Base-by-base conservation (phyloP, 2,888 invertebrate genomes). In the Polymixis lichenea region DNA sequence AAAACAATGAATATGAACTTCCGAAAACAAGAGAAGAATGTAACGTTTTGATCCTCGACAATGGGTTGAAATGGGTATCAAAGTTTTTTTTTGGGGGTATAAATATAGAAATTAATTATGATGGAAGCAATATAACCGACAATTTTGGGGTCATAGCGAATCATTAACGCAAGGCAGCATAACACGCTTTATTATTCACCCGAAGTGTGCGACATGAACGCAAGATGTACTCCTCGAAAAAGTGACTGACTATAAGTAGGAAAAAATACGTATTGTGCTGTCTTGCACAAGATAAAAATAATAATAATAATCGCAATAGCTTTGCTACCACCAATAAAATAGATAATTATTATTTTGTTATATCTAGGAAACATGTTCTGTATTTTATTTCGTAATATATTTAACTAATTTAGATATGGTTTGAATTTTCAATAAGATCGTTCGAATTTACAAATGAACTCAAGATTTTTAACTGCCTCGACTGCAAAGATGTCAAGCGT, bases 381-480 rank as follows among this genome's bases (percentile, higher is more conserved):
- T 78, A 80, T 82, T 85, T 82, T 80, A 77, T 80, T 80, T 76
- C 73, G 77, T 77, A 80, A 82, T 87, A 82, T 84, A 85, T 85
- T 87, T 77, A 83, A 89, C 83, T 87, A 85, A 87, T 85, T 88
- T 83, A 87, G 89, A 89, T 89, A 89, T 89, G 89, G 85, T 88
- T 82, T 85, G 76, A 84, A 84, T 82, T 83, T 87, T 83, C 76
- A 80, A 79, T 87, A 86, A 65, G 77, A 69, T 72, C 28, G 82
- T 81, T 86, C 69, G 72, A 78, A 87, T 82, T 65, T 82, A 83
- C 89, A 87, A 88, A 88, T 85, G 84, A 68, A 84, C 43, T 72
- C 8, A 65, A 43, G 38, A 46, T 61, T 69, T 71, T 65, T 46
- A 22, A 43, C 19, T n/a, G 72, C 46, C 43, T 67, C 32, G 13